Percentiles rank a stretch among this genome's conserved stretches.
Conservation (phyloP, 2,888 invertebrate genomes). For the Drosophila merina region DNA sequence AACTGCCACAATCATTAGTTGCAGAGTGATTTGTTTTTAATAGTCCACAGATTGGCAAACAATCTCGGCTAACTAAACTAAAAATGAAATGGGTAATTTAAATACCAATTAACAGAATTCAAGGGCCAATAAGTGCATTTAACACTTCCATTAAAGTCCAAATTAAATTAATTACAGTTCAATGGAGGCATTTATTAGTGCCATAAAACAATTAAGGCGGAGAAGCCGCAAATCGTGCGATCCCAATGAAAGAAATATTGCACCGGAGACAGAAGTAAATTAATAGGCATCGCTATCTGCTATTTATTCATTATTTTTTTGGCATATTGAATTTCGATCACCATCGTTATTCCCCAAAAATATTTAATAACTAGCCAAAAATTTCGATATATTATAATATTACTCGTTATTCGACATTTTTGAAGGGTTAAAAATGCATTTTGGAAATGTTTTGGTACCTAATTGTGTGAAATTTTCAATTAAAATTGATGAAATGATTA, state of each 20-base stretch:
- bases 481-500: slow-evolving; percentile 73
- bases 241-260: slow-evolving; percentile 8
- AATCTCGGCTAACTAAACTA: neutral
- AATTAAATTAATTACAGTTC: slow-evolving; percentile 30
- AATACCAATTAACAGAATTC: slow-evolving; percentile 16
- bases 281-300: neutral
- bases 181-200: slow-evolving; percentile 22
- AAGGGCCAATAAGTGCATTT: neutral
- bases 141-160: slow-evolving; percentile 5
- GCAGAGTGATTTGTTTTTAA: slow-evolving; percentile 24
- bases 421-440: slow-evolving; percentile 22
- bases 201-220: slow-evolving; percentile 15
- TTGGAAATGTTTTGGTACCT: slow-evolving; percentile 53
- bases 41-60: slow-evolving; percentile 15
- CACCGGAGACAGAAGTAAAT: neutral
- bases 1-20: slow-evolving; percentile 34
- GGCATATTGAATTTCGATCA: slow-evolving; percentile 8
- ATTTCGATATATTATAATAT: slow-evolving; percentile 25
- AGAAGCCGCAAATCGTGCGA: slow-evolving; percentile 12
- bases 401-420: slow-evolving; percentile 35
- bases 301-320: neutral
- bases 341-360: slow-evolving; percentile 17
- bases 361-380: slow-evolving; percentile 38
- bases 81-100: slow-evolving; percentile 17
- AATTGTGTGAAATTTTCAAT: slow-evolving; percentile 72